phyloP scores from a whole-genome alignment of 2,797 vertebrate species.

The Rhodeus uyekii region DNA sequence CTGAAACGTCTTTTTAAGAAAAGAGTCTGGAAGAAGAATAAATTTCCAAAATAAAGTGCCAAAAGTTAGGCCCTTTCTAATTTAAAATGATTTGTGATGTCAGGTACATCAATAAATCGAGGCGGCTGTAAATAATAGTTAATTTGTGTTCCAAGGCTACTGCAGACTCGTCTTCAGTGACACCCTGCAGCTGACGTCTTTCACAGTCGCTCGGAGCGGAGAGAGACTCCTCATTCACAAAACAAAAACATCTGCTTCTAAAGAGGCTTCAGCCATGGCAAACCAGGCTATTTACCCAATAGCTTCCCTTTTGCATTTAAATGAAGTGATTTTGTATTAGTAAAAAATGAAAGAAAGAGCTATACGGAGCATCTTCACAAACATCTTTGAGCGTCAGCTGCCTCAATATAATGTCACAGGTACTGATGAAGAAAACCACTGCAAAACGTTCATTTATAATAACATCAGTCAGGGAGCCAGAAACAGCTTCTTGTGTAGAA shows the following conservation, averaged over 20 bases:
- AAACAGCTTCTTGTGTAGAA: too few species aligned
- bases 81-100: conserved; percentile 12
- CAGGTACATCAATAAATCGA: conserved; percentile 32
- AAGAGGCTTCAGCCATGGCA: neutral
- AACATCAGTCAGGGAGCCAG: too few species aligned
- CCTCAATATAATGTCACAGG: too few species aligned
- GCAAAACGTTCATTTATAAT: too few species aligned
- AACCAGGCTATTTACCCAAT: neutral
- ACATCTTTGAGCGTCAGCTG: too few species aligned
- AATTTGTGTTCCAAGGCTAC: conserved; percentile 10
- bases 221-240: conserved; percentile 1
- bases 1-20: neutral
- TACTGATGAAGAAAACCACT: too few species aligned
- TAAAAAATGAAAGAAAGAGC: too few species aligned
- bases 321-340: neutral
- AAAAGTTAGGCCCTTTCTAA: neutral
- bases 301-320: neutral
- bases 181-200: neutral
- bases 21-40: neutral
- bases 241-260: neutral
- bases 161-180: neutral
- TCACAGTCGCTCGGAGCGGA: neutral
- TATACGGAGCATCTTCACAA: too few species aligned
- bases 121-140: neutral
- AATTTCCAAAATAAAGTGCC: neutral